Percentiles rank a stretch among this genome's conserved stretches.
Conservation (phyloP, 2,113 vertebrate species). For the Calyptommatus sinebrachiatus region DNA sequence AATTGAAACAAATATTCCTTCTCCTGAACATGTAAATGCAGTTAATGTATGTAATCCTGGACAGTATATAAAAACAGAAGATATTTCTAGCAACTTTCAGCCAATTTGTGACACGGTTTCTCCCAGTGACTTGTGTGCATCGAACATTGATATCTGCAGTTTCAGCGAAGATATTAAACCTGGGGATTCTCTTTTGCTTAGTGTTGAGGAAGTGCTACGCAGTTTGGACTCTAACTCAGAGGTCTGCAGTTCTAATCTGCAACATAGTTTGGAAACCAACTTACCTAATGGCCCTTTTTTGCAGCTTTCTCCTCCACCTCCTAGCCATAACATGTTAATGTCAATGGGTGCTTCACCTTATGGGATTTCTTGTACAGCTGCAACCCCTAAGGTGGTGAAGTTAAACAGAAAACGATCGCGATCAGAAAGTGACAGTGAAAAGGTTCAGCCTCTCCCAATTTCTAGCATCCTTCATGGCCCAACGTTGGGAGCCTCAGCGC, state of each 20-base stretch:
- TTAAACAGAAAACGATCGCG: constrained; percentile 91
- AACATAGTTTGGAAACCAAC: constrained; percentile 74
- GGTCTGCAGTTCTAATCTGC: constrained; percentile 77
- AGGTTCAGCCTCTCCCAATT: constrained; percentile 91
- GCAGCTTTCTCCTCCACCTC: constrained; percentile 79
- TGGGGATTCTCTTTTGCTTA: constrained; percentile 86
- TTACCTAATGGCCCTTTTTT: constrained; percentile 83
- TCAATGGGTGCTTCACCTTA: constrained; percentile 75
- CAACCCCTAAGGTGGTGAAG: constrained; percentile 81
- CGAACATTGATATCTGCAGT: constrained; percentile 85
- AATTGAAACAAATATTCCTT: constrained; percentile 80
- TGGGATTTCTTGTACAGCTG: constrained; percentile 78
- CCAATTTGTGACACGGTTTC: constrained; percentile 84
- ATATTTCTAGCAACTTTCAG: constrained; percentile 78
- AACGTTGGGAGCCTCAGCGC: constrained; percentile 77
- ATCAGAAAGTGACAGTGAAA: constrained; percentile 95
- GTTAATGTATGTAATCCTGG: constrained; percentile 78
- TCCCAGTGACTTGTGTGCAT: constrained; percentile 79
- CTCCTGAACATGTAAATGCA: constrained; percentile 77
- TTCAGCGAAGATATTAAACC: constrained; percentile 90
- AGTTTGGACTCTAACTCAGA: constrained; percentile 85
- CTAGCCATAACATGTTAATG: constrained; percentile 78
- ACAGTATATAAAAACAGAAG: constrained; percentile 83
- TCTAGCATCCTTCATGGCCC: constrained; percentile 91
- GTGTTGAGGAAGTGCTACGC: constrained; percentile 89